These are phyloP conservation scores for Rynchops niger DNA, from an alignment of 2,113 vertebrate species.

Conservation along the genomic window DNA sequence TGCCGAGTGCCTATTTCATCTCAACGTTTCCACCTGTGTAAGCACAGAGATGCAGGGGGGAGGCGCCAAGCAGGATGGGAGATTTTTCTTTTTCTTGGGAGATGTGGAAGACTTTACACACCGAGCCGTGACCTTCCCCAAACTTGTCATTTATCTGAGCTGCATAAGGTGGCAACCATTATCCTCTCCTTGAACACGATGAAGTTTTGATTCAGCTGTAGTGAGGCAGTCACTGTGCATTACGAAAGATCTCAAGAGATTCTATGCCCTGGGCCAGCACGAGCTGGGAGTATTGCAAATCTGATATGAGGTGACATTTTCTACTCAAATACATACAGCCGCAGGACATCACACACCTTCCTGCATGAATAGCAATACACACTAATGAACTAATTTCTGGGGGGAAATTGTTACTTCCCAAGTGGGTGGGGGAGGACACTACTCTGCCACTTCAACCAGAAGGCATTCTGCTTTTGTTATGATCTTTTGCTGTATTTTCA, in stretches of 20 bases:
- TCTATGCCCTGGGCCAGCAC: constrained; percentile 7
- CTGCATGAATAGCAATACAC: constrained; percentile 25
- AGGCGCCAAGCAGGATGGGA: neutral
- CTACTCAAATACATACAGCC: constrained; percentile 45
- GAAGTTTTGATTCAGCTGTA: neutral
- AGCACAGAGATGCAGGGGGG: neutral
- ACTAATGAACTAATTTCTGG: constrained; percentile 27
- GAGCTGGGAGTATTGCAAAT: neutral
- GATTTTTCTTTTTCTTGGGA: neutral
- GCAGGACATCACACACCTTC: constrained; percentile 14
- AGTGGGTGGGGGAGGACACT: neutral
- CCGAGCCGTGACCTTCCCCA: constrained; percentile 12
- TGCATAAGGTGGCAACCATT: neutral
- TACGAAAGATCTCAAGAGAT: constrained; percentile 18
- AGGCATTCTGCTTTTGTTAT: neutral
- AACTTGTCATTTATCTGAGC: neutral
- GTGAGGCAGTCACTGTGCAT: constrained; percentile 17
- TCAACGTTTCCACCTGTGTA: neutral
- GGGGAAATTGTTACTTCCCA: neutral
- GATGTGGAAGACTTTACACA: neutral
- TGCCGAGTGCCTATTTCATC: neutral
- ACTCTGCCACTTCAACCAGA: neutral
- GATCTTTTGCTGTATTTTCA: neutral
- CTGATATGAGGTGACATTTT: constrained; percentile 53
- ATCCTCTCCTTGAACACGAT: neutral